phyloP scores from a whole-genome alignment of 2,113 vertebrate genomes.

The Chamaea fasciata region DNA sequence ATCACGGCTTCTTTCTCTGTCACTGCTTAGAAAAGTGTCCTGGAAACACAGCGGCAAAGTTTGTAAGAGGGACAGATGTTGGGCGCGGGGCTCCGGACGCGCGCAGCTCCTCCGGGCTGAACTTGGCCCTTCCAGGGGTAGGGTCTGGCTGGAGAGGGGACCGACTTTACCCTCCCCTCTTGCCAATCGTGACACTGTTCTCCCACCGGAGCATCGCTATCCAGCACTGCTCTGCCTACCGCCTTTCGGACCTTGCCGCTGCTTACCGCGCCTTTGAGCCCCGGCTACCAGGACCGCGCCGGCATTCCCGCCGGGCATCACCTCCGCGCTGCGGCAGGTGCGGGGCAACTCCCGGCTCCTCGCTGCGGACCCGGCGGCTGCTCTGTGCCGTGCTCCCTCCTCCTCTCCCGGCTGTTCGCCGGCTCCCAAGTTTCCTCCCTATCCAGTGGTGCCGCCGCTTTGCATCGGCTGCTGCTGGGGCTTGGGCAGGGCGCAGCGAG shows the following conservation, averaged over 20 bases:
- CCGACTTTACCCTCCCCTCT: background rate
- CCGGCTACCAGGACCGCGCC: background rate
- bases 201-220: background rate
- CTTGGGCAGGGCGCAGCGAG: background rate
- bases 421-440: background rate
- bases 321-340: background rate
- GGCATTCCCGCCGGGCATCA: background rate
- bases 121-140: background rate
- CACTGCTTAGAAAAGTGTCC: background rate
- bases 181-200: background rate
- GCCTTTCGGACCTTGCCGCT: background rate
- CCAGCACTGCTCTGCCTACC: background rate
- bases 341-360: background rate
- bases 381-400: background rate
- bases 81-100: background rate
- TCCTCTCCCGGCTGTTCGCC: background rate
- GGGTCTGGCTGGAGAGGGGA: background rate
- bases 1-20: background rate
- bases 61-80: background rate
- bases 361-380: background rate
- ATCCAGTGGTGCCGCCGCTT: background rate
- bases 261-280: background rate
- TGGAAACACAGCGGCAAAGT: background rate
- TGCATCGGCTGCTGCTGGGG: background rate
- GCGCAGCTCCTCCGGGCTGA: background rate